Percentiles rank a stretch among this genome's conserved stretches.
Evolutionary conservation across 2,888 invertebrate genomes (phyloP).

Genomic region (Gymnoscelis rufifasciata): DNA sequence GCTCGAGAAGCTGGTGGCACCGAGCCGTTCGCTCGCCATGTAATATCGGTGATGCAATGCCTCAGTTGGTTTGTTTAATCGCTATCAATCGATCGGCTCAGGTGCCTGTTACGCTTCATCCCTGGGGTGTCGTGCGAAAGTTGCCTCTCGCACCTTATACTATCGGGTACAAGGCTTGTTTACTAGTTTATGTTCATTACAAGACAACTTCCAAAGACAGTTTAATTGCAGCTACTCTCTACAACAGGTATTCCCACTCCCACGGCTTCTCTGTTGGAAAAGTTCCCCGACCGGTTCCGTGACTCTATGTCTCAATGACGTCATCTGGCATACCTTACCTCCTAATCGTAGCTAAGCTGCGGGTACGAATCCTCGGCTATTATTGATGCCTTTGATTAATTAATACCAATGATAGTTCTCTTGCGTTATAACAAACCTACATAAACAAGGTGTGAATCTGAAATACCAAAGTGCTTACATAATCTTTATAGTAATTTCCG

Average conservation of each 20-base stretch:
- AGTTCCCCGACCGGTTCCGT: constrained; percentile 50
- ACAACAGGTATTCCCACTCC: constrained; percentile 49
- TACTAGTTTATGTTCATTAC: constrained; percentile 28
- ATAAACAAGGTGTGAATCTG: neutral
- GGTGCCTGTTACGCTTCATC: constrained; percentile 34
- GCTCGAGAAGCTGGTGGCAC: constrained; percentile 60
- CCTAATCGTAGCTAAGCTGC: constrained; percentile 34
- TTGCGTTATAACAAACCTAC: neutral
- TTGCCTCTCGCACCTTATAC: constrained; percentile 38
- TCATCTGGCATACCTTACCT: constrained; percentile 41
- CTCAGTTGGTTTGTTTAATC: constrained; percentile 35
- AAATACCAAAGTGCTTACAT: neutral
- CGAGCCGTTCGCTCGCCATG: constrained; percentile 43
- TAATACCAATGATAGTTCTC: too few relatives aligned
- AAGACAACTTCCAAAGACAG: constrained; percentile 36
- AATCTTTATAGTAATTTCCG: neutral
- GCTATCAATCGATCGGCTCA: constrained; percentile 47
- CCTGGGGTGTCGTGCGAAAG: constrained; percentile 27
- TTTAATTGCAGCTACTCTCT: constrained; percentile 40
- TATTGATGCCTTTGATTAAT: constrained; percentile 3
- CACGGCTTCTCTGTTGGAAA: constrained; percentile 48
- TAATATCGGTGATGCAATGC: constrained; percentile 37
- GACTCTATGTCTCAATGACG: constrained; percentile 42
- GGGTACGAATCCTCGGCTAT: constrained; percentile 37
- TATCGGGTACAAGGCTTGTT: constrained; percentile 24